Percentiles rank a stretch among this genome's conserved stretches.
These are phyloP conservation scores for Caenorhabditis tropicalis DNA, from an alignment of 1,140 invertebrate genomes.

Conservation along the genomic window DNA sequence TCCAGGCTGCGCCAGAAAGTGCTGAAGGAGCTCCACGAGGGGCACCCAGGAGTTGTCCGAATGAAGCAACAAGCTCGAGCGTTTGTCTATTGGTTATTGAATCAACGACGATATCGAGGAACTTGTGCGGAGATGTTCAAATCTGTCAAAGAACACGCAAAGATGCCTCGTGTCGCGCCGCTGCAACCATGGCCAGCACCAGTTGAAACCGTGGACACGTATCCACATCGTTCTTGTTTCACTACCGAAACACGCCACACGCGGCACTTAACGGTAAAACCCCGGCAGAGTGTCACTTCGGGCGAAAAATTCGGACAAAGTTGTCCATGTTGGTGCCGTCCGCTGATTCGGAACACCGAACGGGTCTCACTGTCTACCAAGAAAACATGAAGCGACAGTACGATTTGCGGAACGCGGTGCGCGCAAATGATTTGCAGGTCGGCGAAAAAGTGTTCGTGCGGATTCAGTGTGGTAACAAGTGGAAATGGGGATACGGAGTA, in stretches of 20 bases:
- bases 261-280: background rate
- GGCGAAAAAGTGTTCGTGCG: background rate
- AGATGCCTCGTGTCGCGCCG: background rate
- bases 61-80: slow-evolving; percentile 73
- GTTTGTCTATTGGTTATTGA: slow-evolving; percentile 74
- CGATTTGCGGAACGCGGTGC: background rate
- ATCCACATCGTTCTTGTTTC: background rate
- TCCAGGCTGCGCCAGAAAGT: slow-evolving; percentile 59
- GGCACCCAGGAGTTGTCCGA: slow-evolving; percentile 73
- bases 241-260: background rate
- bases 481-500: background rate
- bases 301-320: background rate
- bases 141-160: background rate
- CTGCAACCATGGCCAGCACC: slow-evolving; percentile 54
- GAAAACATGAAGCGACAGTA: background rate
- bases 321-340: background rate
- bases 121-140: background rate
- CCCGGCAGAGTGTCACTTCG: background rate
- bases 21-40: slow-evolving; percentile 71
- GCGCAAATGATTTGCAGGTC: background rate
- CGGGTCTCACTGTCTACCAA: background rate
- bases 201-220: too few relatives aligned
- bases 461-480: background rate
- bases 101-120: slow-evolving; percentile 56
- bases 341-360: background rate